Evolutionary conservation across 2,888 invertebrate species (phyloP), one percentile per base, ranked within the genome.

Genomic region (Xiphydria camelus): DNA sequence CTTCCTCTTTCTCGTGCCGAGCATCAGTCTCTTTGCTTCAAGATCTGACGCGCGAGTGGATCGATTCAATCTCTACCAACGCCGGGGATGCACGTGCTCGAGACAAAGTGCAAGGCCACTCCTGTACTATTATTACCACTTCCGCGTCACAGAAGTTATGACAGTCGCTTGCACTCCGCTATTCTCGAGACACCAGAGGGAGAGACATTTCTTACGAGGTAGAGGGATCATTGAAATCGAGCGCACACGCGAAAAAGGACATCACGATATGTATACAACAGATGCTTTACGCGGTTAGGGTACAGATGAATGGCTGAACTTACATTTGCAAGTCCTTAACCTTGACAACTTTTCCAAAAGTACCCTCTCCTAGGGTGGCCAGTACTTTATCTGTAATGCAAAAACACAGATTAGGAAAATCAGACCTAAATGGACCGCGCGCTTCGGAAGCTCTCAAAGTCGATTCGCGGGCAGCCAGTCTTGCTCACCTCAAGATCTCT

Each of bases 331-430:
- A 82, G 81, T 97, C 97, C 81, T 92, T 92, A 79, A 96, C 96
- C 85, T 97, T 93, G 76, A 98, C 96, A 76, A 99, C 98, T 85
- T 98, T 97, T 78, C 99, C 99, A 86, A 99, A 99, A 68, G 99
- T 99, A 77, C 99, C 99, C 83, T 99, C 98, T 71, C 99, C 99
- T 76, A 99, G 89, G 70, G 98, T 99, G 80, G 90, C 88, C 82
- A 94, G 85, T 81, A 99, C 91, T 86, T 94, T 94, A 89, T 97
- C 98, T 98, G 93, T 76, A 89, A 91, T 80, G 77, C 80, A 84
- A 83, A 79, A 82, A n/a, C n/a, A n/a, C n/a, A n/a, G n/a, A 79
- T 78, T 62, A 59, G 68, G 70, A 60, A 73, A 57, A 45, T 39
- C 42, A 38, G 43, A 45, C 43, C 50, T 26, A 50, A 23, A 53